Conservation (phyloP, 2,797 vertebrate genomes). For the Aphelocoma californica region DNA sequence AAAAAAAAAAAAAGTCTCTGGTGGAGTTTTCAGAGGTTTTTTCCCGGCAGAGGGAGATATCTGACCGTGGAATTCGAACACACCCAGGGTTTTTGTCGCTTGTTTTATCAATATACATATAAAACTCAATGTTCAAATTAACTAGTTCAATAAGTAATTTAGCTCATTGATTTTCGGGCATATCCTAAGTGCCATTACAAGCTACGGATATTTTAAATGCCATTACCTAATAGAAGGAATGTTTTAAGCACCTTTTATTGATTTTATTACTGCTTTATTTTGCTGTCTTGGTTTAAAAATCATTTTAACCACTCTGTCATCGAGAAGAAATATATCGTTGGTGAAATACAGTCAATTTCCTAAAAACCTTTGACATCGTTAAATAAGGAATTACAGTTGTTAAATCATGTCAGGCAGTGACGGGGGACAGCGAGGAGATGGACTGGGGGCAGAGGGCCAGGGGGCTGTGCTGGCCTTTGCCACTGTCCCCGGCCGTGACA, state of each 20-base stretch:
- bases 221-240: slow-evolving; percentile 86
- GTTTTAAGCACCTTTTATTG: slow-evolving; percentile 87
- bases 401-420: slow-evolving; percentile 79
- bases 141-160: slow-evolving; percentile 88
- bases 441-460: slow-evolving; percentile 44
- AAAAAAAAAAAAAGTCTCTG: neutral
- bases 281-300: slow-evolving; percentile 85
- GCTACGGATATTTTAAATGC: slow-evolving; percentile 87
- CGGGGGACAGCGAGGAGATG: slow-evolving; percentile 26
- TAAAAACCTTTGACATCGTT: slow-evolving; percentile 85
- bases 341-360: slow-evolving; percentile 84
- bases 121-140: slow-evolving; percentile 85
- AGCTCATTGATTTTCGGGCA: slow-evolving; percentile 85
- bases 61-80: slow-evolving; percentile 43
- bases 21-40: neutral
- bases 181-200: slow-evolving; percentile 86
- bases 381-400: slow-evolving; percentile 81
- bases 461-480: slow-evolving; percentile 68
- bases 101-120: slow-evolving; percentile 82
- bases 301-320: slow-evolving; percentile 84
- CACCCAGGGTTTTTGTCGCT: slow-evolving; percentile 45
- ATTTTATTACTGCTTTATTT: slow-evolving; percentile 88
- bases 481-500: slow-evolving; percentile 24
- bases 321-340: slow-evolving; percentile 83
- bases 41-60: slow-evolving; percentile 78